Conservation (phyloP, 2,888 invertebrate genomes). For the Dascillus cervinus region DNA sequence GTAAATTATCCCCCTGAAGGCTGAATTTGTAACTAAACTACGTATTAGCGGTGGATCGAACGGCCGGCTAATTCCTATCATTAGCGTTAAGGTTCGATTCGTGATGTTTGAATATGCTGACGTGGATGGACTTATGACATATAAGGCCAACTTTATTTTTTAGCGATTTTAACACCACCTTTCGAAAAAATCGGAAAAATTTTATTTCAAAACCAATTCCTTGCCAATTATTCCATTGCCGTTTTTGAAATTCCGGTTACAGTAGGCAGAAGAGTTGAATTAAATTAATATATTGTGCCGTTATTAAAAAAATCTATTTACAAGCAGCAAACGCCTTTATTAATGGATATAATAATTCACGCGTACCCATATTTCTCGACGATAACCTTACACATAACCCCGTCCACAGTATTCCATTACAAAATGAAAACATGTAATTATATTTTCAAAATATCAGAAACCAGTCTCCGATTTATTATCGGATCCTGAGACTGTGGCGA, state of each 20-base stretch:
- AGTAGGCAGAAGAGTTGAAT: no score
- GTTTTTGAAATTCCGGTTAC: no score
- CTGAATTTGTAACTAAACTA: slow-evolving; percentile 58
- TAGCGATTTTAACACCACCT: no score
- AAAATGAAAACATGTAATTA: slow-evolving; percentile 40
- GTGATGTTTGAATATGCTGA: slow-evolving; percentile 47
- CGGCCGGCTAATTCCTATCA: slow-evolving; percentile 49
- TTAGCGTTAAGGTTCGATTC: slow-evolving; percentile 45
- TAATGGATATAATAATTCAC: slow-evolving; percentile 12
- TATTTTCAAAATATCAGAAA: slow-evolving; percentile 42
- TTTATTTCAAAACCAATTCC: no score
- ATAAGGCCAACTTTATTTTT: no score
- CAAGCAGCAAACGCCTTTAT: slow-evolving; percentile 10
- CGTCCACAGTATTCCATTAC: slow-evolving; percentile 37
- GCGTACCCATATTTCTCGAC: slow-evolving; percentile 13
- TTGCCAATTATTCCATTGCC: no score
- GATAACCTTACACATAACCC: slow-evolving; percentile 21
- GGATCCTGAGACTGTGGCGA: slow-evolving; percentile 33
- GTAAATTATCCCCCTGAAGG: slow-evolving; percentile 53
- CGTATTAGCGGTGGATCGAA: slow-evolving; percentile 56
- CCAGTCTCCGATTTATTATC: slow-evolving; percentile 51
- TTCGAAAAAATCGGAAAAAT: no score
- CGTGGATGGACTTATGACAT: slow-evolving; percentile 32
- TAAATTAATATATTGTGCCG: no score
- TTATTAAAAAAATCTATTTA: slow-evolving; percentile 11